phyloP scores from a whole-genome alignment of 1,140 invertebrate species.

The Solenopsis invicta region DNA sequence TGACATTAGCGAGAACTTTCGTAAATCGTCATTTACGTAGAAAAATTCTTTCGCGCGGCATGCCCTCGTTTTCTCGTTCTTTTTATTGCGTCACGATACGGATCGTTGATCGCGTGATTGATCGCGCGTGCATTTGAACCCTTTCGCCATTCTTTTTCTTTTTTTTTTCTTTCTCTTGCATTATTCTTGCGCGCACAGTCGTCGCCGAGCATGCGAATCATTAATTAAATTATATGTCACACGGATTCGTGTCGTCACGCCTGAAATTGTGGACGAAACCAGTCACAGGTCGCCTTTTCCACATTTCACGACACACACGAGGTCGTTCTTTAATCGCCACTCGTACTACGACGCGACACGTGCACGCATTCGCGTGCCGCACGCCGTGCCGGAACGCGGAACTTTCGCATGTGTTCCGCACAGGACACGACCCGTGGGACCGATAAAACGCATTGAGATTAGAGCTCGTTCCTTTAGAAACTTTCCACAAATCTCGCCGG shows the following conservation, averaged over 20 bases:
- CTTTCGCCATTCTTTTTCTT: not conserved
- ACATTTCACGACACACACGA: constrained; percentile 16
- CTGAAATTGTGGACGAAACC: constrained; percentile 28
- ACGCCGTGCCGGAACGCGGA: not conserved
- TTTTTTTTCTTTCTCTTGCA: not conserved
- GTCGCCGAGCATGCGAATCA: constrained; percentile 59
- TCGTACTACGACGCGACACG: constrained; percentile 5
- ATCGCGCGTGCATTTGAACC: not conserved
- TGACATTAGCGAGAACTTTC: not conserved
- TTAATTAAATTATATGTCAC: constrained; percentile 70
- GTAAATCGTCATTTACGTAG: not conserved
- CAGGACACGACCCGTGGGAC: constrained; percentile 64
- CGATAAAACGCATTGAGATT: constrained; percentile 68
- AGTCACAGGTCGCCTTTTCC: constrained; percentile 18
- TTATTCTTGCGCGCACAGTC: not conserved
- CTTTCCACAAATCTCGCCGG: constrained; percentile 66
- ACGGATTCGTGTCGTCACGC: constrained; percentile 72
- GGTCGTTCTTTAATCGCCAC: not conserved
- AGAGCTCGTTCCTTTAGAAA: constrained; percentile 43
- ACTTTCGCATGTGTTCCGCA: constrained; percentile 26
- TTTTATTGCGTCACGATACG: constrained; percentile 1
- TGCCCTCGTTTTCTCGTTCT: constrained; percentile 7
- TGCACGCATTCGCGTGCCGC: constrained; percentile 55
- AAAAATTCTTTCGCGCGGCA: not conserved
- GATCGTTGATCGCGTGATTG: constrained; percentile 42